Conservation (phyloP, 2,113 vertebrate genomes). For the Condylura cristata region DNA sequence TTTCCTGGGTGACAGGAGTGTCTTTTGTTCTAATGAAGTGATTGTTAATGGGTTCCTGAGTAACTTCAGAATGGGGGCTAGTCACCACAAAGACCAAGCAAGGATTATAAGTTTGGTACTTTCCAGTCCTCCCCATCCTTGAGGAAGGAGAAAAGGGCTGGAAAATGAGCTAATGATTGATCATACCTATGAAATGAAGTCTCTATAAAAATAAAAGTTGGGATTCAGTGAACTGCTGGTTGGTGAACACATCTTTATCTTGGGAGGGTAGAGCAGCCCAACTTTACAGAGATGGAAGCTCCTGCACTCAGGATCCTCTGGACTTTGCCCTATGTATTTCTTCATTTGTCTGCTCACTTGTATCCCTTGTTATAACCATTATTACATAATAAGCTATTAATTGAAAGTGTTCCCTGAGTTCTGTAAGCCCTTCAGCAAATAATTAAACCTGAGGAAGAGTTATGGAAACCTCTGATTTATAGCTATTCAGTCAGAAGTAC, state of each 20-base stretch:
- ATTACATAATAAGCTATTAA: background rate
- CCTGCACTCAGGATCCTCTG: background rate
- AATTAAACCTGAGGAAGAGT: background rate
- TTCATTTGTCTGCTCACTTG: background rate
- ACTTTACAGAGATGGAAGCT: background rate
- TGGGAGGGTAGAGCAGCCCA: background rate
- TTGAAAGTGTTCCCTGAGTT: background rate
- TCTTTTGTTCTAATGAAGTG: background rate
- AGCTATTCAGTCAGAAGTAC: background rate
- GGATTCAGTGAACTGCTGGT: background rate
- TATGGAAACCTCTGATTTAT: background rate
- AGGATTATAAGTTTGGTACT: background rate
- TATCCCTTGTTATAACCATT: background rate
- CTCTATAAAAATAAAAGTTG: background rate
- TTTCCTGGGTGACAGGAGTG: background rate
- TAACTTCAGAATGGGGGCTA: background rate
- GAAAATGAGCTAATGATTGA: background rate
- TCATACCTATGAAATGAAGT: background rate
- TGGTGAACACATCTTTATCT: background rate
- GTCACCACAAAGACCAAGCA: background rate
- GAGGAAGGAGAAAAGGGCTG: background rate
- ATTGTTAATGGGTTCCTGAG: background rate
- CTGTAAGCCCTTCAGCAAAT: background rate
- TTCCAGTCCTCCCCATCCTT: background rate
- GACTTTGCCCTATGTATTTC: background rate